These are phyloP conservation scores for Cyanocitta stelleri DNA, from an alignment of 2,113 vertebrate species.

Conservation along the genomic window DNA sequence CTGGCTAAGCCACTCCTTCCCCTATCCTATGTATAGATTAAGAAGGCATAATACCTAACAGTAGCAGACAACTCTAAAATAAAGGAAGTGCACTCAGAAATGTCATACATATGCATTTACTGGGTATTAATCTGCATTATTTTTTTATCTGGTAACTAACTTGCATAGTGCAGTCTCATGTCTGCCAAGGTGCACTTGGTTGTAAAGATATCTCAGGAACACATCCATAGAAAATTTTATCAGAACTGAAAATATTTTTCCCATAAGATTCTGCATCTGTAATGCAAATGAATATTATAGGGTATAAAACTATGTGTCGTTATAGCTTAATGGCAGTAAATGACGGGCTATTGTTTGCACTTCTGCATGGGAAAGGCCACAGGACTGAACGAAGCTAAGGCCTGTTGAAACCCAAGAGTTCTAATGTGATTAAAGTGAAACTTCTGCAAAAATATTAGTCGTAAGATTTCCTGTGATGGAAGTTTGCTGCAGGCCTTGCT, in stretches of 20 bases:
- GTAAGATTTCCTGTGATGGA: not conserved
- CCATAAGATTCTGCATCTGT: not conserved
- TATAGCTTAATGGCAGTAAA: not conserved
- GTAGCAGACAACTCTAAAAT: not conserved
- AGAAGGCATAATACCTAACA: not conserved
- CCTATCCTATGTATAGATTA: not conserved
- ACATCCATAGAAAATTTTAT: not conserved
- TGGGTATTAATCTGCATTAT: not conserved
- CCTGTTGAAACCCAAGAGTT: not conserved
- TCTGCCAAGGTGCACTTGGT: not conserved
- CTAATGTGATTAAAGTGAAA: not conserved
- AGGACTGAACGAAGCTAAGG: not conserved
- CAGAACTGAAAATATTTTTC: not conserved
- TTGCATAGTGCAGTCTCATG: not conserved
- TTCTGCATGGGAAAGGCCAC: not conserved
- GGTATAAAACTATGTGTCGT: not conserved
- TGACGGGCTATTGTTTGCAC: accelerated
- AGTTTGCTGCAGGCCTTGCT: not conserved
- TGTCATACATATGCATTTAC: not conserved
- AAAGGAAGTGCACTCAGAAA: not conserved
- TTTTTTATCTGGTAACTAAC: not conserved
- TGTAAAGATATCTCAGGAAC: not conserved
- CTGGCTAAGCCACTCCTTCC: not conserved
- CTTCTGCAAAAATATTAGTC: not conserved
- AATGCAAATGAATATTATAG: not conserved